Evolutionary conservation across 2,113 vertebrate species (phyloP).

Genomic region (Menura novaehollandiae): DNA sequence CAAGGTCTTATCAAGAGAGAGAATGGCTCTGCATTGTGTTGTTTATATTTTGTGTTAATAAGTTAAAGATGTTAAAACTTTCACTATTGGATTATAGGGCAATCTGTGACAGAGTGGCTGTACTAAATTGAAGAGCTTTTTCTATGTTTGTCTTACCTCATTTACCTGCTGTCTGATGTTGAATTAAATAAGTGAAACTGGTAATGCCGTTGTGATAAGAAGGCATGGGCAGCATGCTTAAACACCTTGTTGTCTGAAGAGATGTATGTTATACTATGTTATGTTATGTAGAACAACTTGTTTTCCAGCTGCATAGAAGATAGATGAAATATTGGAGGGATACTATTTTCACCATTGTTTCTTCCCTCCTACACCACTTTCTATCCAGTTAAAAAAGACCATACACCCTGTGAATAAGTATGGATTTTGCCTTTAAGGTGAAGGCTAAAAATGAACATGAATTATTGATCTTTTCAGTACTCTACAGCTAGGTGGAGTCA

Average conservation of each 20-base stretch:
- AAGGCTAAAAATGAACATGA: not conserved
- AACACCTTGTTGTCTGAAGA: not conserved
- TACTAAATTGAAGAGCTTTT: conserved; percentile 21
- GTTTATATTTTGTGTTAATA: conserved; percentile 12
- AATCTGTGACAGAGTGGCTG: not conserved
- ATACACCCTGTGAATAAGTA: not conserved
- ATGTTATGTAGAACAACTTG: not conserved
- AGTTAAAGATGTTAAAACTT: conserved; percentile 29
- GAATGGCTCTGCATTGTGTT: not conserved
- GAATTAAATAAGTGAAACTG: conserved; percentile 50
- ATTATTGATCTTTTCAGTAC: not conserved
- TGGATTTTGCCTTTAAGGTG: not conserved
- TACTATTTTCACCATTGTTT: not conserved
- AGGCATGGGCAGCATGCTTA: not conserved
- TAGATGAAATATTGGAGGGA: not conserved
- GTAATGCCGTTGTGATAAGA: conserved; percentile 19
- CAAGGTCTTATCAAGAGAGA: not conserved
- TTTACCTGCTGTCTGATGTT: conserved; percentile 50
- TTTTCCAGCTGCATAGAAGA: not conserved
- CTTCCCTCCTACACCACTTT: not conserved
- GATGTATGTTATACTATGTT: not conserved
- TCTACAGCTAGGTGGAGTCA: not conserved
- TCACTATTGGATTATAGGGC: not conserved
- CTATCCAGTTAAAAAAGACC: not conserved
- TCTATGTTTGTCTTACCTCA: conserved; percentile 41